Percentiles rank a stretch among this genome's conserved stretches.
phyloP scores from a whole-genome alignment of 2,113 vertebrate species.

The Pseudonaja textilis region DNA sequence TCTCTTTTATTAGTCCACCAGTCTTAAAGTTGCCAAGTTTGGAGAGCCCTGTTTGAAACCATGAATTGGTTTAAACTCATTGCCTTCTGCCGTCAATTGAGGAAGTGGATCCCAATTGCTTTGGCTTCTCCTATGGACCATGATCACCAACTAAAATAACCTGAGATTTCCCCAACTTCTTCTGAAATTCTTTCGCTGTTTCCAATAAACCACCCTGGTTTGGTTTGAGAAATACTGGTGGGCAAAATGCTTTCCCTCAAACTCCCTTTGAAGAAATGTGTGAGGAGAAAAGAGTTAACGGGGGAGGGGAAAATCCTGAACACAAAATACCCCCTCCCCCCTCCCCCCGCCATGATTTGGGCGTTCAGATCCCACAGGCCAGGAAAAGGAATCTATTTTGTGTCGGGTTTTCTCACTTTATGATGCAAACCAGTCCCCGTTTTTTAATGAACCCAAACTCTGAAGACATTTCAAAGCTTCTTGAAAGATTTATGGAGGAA shows the following conservation, averaged over 20 bases:
- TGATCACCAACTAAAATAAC: background rate
- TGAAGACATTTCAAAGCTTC: conserved; percentile 10
- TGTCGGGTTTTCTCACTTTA: background rate
- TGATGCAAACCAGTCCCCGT: accelerated
- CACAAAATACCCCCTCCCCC: background rate
- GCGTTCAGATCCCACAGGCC: background rate
- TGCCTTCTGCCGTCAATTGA: background rate
- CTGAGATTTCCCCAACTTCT: background rate
- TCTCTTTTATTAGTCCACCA: no score
- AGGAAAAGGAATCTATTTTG: background rate
- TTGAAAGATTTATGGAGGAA: background rate
- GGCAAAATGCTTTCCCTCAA: background rate
- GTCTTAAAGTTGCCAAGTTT: no score
- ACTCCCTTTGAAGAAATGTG: background rate
- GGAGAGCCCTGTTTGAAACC: background rate
- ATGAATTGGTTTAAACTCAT: background rate
- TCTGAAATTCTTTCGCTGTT: background rate
- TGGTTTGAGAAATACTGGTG: background rate
- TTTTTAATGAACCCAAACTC: background rate
- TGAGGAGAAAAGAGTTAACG: background rate
- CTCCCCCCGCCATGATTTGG: background rate
- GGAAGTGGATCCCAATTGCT: background rate
- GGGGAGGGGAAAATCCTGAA: no score
- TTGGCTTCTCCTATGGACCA: background rate
- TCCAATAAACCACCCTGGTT: background rate